Percentiles rank a stretch among this genome's conserved stretches.
These are phyloP conservation scores for Idaea biselata DNA, from an alignment of 2,888 invertebrate species.

Conservation along the genomic window DNA sequence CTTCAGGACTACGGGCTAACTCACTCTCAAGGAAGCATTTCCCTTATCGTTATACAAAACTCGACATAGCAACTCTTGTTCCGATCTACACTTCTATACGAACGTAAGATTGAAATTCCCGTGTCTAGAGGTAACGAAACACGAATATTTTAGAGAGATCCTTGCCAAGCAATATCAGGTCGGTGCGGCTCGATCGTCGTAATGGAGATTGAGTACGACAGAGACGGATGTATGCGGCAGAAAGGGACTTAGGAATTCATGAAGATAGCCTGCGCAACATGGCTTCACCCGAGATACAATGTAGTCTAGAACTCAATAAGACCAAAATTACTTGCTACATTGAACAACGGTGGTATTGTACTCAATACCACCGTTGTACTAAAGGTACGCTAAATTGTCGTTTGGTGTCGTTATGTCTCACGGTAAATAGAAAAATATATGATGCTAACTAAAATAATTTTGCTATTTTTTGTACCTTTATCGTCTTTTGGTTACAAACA, in stretches of 20 bases:
- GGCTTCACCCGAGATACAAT: background rate
- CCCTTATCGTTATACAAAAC: slow-evolving; percentile 45
- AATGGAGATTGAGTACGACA: slow-evolving; percentile 66
- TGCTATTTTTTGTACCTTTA: too few species aligned
- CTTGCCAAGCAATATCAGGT: slow-evolving; percentile 68
- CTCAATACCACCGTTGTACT: too few species aligned
- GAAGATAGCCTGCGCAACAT: slow-evolving; percentile 41
- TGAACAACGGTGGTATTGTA: background rate
- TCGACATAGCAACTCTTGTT: slow-evolving; percentile 12
- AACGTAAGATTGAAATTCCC: slow-evolving; percentile 29
- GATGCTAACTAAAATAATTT: too few species aligned
- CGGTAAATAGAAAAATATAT: too few species aligned
- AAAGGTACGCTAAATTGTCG: too few species aligned
- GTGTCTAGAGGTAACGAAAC: background rate
- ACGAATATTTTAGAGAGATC: slow-evolving; percentile 24
- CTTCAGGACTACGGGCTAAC: slow-evolving; percentile 46
- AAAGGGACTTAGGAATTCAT: slow-evolving; percentile 54
- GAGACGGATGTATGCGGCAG: slow-evolving; percentile 33
- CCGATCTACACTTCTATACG: slow-evolving; percentile 19
- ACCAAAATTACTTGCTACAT: background rate
- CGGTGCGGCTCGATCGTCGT: slow-evolving; percentile 74
- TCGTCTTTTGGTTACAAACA: background rate
- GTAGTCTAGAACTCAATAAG: background rate
- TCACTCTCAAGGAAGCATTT: slow-evolving; percentile 61
- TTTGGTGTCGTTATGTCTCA: too few species aligned